Conservation (phyloP, 2,888 invertebrate species). For the Dendrolimus houi region DNA sequence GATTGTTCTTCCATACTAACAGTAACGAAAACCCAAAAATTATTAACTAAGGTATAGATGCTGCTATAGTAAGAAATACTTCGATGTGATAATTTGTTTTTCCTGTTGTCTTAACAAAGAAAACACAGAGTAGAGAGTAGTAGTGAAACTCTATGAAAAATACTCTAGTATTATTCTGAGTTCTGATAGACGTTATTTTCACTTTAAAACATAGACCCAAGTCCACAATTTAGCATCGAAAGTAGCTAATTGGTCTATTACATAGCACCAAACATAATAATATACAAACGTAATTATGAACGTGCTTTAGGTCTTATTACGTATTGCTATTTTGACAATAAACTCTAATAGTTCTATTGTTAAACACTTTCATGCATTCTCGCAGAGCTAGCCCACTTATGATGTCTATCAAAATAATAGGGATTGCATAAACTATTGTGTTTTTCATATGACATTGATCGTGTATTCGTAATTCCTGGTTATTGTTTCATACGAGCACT, state of each 20-base stretch:
- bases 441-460: slow-evolving; percentile 41
- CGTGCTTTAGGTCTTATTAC: not conserved
- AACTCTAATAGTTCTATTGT: slow-evolving; percentile 26
- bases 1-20: too few relatives aligned
- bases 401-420: slow-evolving; percentile 30
- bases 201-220: not conserved
- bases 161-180: too few relatives aligned
- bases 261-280: not conserved
- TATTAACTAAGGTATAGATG: too few relatives aligned
- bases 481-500: not conserved
- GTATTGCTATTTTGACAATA: slow-evolving; percentile 21
- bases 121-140: too few relatives aligned
- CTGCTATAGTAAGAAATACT: too few relatives aligned
- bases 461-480: slow-evolving; percentile 17
- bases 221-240: not conserved
- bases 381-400: slow-evolving; percentile 15
- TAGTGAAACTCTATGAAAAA: too few relatives aligned
- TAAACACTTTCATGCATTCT: slow-evolving; percentile 16
- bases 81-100: too few relatives aligned
- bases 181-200: too few relatives aligned
- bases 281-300: not conserved
- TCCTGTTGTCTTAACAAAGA: too few relatives aligned
- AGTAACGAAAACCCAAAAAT: too few relatives aligned
- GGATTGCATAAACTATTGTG: slow-evolving; percentile 48
- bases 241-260: not conserved